Evolutionary conservation across 1,140 invertebrate genomes (phyloP).

Genomic region (Diploscapter pachys): DNA sequence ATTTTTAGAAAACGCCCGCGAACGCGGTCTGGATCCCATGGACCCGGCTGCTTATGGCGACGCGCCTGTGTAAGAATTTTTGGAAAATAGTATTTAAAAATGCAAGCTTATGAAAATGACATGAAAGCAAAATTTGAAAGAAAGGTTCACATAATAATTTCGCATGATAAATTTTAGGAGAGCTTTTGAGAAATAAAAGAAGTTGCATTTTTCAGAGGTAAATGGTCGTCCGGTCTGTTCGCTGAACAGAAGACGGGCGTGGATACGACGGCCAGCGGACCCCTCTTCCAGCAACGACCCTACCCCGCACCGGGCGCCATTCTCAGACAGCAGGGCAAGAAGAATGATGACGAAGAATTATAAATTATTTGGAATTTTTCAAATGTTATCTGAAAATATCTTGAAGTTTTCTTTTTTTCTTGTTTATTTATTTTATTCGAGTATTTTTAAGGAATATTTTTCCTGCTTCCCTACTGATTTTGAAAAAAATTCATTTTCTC

Average conservation of each 20-base stretch:
- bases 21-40: conserved; percentile 54
- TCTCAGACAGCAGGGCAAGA: conserved; percentile 19
- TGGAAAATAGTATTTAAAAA: background rate
- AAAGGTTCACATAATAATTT: too few relatives aligned
- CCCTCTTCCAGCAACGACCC: conserved; percentile 76
- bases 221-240: conserved; percentile 76
- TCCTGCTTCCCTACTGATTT: too few relatives aligned
- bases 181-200: background rate
- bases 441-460: too few relatives aligned
- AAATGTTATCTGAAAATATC: too few relatives aligned
- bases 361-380: too few relatives aligned
- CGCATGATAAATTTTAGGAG: background rate
- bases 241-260: conserved; percentile 78
- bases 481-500: too few relatives aligned
- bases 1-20: conserved; percentile 46
- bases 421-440: too few relatives aligned
- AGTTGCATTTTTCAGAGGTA: conserved; percentile 66
- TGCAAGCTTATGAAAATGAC: conserved; percentile 1
- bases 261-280: conserved; percentile 82
- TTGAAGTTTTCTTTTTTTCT: too few relatives aligned
- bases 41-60: conserved; percentile 55
- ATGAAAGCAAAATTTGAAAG: background rate
- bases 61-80: conserved; percentile 32
- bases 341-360: conserved; percentile 7
- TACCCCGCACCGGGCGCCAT: conserved; percentile 83